Conservation (phyloP, 1,140 invertebrate genomes). For the Maconellicoccus hirsutus region DNA sequence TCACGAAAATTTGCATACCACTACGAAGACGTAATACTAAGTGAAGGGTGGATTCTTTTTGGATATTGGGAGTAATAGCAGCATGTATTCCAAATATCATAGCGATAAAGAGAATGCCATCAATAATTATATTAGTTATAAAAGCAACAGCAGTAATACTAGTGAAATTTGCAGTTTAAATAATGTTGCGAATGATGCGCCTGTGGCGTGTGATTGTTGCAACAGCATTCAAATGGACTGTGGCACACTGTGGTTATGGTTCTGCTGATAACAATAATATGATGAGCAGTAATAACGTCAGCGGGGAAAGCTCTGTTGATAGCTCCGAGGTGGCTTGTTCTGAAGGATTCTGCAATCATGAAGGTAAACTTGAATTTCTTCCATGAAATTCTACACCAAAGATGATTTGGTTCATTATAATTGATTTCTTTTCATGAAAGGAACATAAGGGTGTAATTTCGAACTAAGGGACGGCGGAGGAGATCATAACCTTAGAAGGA, state of each 20-base stretch:
- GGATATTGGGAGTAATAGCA: neutral
- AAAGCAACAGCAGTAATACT: slow-evolving; percentile 19
- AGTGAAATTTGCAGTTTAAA: neutral
- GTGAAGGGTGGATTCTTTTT: too few relatives aligned
- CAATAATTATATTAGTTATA: neutral
- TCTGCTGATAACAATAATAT: slow-evolving; percentile 59
- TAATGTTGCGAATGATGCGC: neutral
- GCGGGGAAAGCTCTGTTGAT: slow-evolving; percentile 61
- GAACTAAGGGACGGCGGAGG: neutral
- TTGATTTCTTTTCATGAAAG: too few relatives aligned
- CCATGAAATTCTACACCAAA: too few relatives aligned
- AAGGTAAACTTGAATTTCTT: too few relatives aligned
- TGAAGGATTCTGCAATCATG: slow-evolving; percentile 67
- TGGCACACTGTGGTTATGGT: slow-evolving; percentile 69
- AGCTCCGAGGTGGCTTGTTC: slow-evolving; percentile 74
- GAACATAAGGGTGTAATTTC: slow-evolving; percentile 4
- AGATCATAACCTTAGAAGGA: neutral
- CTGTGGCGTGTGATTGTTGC: slow-evolving; percentile 34
- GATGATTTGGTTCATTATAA: too few relatives aligned
- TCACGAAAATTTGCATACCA: too few relatives aligned
- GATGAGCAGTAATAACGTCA: slow-evolving; percentile 35
- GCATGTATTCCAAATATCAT: slow-evolving; percentile 16
- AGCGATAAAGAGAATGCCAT: slow-evolving; percentile 13
- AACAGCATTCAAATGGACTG: slow-evolving; percentile 67
- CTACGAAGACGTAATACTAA: too few relatives aligned